Evolutionary conservation across 2,113 vertebrate species (phyloP).

Genomic region (Atractosteus spatula): DNA sequence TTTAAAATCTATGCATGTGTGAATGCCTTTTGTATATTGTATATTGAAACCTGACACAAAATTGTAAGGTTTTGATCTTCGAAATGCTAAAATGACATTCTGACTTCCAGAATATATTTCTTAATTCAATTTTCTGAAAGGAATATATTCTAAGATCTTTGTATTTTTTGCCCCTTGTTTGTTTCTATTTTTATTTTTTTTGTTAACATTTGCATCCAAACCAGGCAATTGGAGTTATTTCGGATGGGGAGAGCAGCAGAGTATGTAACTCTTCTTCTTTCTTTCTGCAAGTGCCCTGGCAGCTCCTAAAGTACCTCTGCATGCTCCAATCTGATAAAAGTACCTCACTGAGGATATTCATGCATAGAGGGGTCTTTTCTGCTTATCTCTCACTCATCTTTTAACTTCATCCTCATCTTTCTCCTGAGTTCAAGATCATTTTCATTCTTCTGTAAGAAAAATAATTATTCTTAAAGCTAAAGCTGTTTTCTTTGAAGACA

Average conservation of each 20-base stretch:
- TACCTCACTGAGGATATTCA: slow-evolving; percentile 47
- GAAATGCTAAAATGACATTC: too few species aligned
- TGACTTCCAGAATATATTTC: neutral
- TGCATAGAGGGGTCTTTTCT: slow-evolving; percentile 44
- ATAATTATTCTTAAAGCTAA: too few species aligned
- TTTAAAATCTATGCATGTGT: too few species aligned
- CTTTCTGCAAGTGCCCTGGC: slow-evolving; percentile 37
- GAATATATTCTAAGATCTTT: neutral
- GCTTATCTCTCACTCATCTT: slow-evolving; percentile 15
- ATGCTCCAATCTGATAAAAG: slow-evolving; percentile 44
- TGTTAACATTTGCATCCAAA: slow-evolving; percentile 72
- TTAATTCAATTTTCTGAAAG: neutral
- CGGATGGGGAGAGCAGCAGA: slow-evolving; percentile 89
- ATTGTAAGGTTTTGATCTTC: neutral
- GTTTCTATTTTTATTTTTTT: slow-evolving; percentile 31
- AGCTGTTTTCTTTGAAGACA: too few species aligned
- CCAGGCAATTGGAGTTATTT: slow-evolving; percentile 96
- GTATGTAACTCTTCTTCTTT: slow-evolving; percentile 83
- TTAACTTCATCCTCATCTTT: neutral
- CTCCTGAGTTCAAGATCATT: too few species aligned
- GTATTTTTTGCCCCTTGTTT: slow-evolving; percentile 38
- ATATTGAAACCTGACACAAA: neutral
- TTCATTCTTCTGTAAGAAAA: too few species aligned
- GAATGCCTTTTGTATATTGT: too few species aligned
- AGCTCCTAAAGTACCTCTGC: slow-evolving; percentile 48